A percentile compares a stretch with the other conserved stretches of the same genome.
These are phyloP conservation scores for Zaprionus obscuricornis DNA, from an alignment of 2,888 invertebrate species.

Conservation along the genomic window DNA sequence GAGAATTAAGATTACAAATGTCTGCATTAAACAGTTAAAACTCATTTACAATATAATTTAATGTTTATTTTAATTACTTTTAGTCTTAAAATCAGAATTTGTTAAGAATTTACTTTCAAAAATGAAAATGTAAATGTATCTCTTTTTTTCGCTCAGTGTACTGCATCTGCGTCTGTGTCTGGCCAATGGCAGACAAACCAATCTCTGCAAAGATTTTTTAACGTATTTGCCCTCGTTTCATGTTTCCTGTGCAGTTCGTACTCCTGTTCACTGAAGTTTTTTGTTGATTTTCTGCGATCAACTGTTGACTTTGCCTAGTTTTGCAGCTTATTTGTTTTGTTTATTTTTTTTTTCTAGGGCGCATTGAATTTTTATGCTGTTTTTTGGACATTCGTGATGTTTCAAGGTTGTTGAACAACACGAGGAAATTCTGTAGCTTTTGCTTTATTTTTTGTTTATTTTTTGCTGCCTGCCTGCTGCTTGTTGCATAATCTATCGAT, in stretches of 20 bases:
- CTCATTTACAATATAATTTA: too few relatives aligned
- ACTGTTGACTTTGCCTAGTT: slow-evolving; percentile 20
- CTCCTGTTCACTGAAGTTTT: slow-evolving; percentile 32
- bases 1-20: too few relatives aligned
- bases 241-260: slow-evolving; percentile 56
- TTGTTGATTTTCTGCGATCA: slow-evolving; percentile 20
- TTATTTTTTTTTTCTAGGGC: slow-evolving; percentile 36
- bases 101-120: too few relatives aligned
- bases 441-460: slow-evolving; percentile 16
- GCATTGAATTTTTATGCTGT: too few relatives aligned
- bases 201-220: slow-evolving; percentile 8
- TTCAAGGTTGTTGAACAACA: slow-evolving; percentile 72
- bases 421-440: slow-evolving; percentile 15
- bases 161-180: slow-evolving; percentile 25
- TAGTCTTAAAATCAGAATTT: too few relatives aligned
- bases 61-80: too few relatives aligned
- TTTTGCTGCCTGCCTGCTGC: too few relatives aligned
- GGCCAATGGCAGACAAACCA: slow-evolving; percentile 64
- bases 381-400: slow-evolving; percentile 52
- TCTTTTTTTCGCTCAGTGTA: too few relatives aligned
- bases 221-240: slow-evolving; percentile 58
- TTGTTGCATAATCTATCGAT: slow-evolving; percentile 44
- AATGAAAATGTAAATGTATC: too few relatives aligned
- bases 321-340: slow-evolving; percentile 12
- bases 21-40: too few relatives aligned